Evolutionary conservation across 2,797 vertebrate species (phyloP), one percentile per base, ranked within the genome.

Genomic region (Decapterus maruadsi): DNA sequence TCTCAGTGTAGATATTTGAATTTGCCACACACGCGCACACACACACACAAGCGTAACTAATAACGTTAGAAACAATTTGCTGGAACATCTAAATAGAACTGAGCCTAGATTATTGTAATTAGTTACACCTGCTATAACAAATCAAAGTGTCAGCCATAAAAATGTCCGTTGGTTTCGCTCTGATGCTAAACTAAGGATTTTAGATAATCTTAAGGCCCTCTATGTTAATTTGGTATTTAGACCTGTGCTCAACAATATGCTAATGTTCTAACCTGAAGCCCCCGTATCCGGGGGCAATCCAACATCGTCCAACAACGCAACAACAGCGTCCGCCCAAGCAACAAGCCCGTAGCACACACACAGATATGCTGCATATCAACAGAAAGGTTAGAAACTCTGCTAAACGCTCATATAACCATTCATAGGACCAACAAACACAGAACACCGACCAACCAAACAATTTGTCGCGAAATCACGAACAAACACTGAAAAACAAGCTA

Each of bases 21-120:
- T 57, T 19, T 31, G 19, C 53, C 45, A 73, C 3, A 59, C 61
- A 16, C 50, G 51, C 61, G 13, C 48, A 56, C 61, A 16, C 43
- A 59, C 45, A 73, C 4, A 59, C 61, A 16, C 50, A 56, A 51
- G 56, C 75, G 58, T 31, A 45, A 68, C 64, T 77, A 59, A 85
- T 68, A 22, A 26, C 36, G 56, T 74, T 71, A 82, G 51, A 58
- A 8, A 75, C 34, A 36, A n/a, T 17, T 38, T 11, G n/a, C 26
- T 69, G 34, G 11, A 40, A 65, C 60, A 60, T 2, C 13, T 34
- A 64, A 72, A 74, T 46, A 38, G 26, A 72, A 31, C 54, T 74
- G 48, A 57, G 58, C 50, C 42, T 38, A 71, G 29, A 73, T 62
- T 70, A 60, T 76, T 64, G 55, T 59, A 63, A 53, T 68, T 65